Base-by-base conservation (phyloP, 2,113 vertebrate species). In the Tragulus kanchil region DNA sequence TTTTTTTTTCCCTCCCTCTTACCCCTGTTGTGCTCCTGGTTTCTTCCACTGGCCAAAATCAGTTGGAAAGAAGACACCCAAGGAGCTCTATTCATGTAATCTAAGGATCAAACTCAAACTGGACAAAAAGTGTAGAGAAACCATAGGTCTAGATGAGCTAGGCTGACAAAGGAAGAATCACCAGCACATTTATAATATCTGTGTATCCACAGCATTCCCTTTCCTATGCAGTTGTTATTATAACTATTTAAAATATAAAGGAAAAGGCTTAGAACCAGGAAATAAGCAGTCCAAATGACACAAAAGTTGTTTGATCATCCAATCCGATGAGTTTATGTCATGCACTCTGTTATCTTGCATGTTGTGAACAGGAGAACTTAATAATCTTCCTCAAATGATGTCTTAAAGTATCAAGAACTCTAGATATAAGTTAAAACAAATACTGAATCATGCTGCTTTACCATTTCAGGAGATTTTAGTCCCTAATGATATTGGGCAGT, bases 401-500 rank as follows among this genome's bases (percentile, higher is more conserved):
- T 77, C 73, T 16, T 7, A 19, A 77, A 61, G 28, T 54, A 78
- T 23, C 4, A 77, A 83, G 26, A 59, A 0, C 25, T 42, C 59
- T 16, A 84, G 1, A 3, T 13, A 42, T 81, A 69, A 94, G 12
- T 31, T 54, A 31, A 95, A 85, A 90, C 45, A 86, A 85, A 71
- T 52, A 89, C 79, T 19, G 7, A 91, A 48, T 86, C 71, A 11
- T 8, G 56, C 28, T 50, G 14, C 19, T 93, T 69, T 6, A 31
- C 26, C 0, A 23, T 78, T 89, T 89, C 36, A 21, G 8, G 93
- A 91, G 58, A 91, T 65, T 71, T 52, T 7, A 86, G 83, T 94
- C 50, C 42, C 31, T 83, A 11, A 31, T 86, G 86, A 50, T 13
- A 25, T 4, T 25, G 89, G 13, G 8, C 21, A 67, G 15, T 71